phyloP scores from a whole-genome alignment of 2,797 vertebrate genomes.

The Microctenopoma steveboyesi region DNA sequence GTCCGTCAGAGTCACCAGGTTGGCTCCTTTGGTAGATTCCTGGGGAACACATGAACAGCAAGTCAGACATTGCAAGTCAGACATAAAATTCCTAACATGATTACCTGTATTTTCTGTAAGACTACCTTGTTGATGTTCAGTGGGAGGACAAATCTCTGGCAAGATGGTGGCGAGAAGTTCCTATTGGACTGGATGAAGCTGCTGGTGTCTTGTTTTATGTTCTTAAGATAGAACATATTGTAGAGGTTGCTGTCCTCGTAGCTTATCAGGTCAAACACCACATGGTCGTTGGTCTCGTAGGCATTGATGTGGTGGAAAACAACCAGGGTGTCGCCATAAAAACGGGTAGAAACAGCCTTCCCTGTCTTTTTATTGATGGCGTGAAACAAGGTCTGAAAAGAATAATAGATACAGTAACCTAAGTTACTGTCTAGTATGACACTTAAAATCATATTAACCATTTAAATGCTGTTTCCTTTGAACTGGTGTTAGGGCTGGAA shows the following conservation, averaged over 20 bases:
- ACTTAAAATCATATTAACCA: too few species aligned
- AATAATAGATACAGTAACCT: neutral
- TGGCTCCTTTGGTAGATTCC: slow-evolving; percentile 82
- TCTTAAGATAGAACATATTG: slow-evolving; percentile 91
- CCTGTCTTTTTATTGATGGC: slow-evolving; percentile 88
- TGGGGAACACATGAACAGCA: slow-evolving; percentile 39
- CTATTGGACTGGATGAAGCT: slow-evolving; percentile 69
- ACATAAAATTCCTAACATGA: neutral
- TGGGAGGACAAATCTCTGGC: slow-evolving; percentile 88
- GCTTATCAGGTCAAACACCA: slow-evolving; percentile 89
- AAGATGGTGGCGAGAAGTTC: slow-evolving; percentile 74
- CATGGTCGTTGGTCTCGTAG: slow-evolving; percentile 87
- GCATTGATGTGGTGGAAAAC: slow-evolving; percentile 95
- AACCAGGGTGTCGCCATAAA: slow-evolving; percentile 86
- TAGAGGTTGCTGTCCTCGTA: slow-evolving; percentile 89
- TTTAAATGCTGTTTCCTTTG: too few species aligned
- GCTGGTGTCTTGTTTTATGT: slow-evolving; percentile 67
- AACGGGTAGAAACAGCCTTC: slow-evolving; percentile 78
- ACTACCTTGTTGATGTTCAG: slow-evolving; percentile 82
- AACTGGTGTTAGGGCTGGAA: too few species aligned
- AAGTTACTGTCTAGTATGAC: too few species aligned
- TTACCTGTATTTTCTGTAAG: fast-evolving
- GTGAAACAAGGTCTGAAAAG: slow-evolving; percentile 89
- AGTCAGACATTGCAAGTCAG: neutral
- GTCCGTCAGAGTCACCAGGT: slow-evolving; percentile 84